phyloP scores from a whole-genome alignment of 1,140 invertebrate species.

The Paralvinella palmiformis region DNA sequence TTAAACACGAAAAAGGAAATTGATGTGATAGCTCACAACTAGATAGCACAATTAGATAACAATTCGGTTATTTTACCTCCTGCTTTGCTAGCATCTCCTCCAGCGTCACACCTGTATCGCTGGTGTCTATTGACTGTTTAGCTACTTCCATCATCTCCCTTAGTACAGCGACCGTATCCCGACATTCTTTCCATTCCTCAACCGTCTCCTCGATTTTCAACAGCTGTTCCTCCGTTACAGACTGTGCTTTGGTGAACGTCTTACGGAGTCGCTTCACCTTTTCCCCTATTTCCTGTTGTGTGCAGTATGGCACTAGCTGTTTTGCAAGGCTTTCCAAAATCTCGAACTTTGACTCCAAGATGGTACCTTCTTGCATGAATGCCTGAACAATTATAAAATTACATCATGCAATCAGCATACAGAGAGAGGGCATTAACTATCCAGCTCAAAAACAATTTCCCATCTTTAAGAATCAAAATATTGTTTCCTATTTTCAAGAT shows the following conservation, averaged over 20 bases:
- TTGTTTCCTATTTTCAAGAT: no score
- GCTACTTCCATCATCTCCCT: neutral
- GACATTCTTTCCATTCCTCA: neutral
- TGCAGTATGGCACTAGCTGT: neutral
- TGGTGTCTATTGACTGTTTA: neutral
- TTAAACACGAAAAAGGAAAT: no score
- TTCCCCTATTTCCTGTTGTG: neutral
- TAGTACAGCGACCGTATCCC: neutral
- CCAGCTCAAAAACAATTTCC: no score
- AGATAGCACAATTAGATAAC: no score
- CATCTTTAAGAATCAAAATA: no score
- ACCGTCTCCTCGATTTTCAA: neutral
- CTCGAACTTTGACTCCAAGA: no score
- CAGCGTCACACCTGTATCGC: neutral
- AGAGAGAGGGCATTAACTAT: no score
- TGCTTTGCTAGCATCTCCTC: neutral
- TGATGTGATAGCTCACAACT: no score
- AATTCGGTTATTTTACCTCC: neutral
- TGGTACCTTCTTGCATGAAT: no score
- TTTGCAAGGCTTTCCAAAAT: neutral
- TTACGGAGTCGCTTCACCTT: neutral
- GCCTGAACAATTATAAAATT: no score
- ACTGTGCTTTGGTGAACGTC: neutral
- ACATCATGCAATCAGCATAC: no score
- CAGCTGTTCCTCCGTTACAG: neutral